Conservation (phyloP, 1,140 invertebrate genomes). For the Acromyrmex charruanus region DNA sequence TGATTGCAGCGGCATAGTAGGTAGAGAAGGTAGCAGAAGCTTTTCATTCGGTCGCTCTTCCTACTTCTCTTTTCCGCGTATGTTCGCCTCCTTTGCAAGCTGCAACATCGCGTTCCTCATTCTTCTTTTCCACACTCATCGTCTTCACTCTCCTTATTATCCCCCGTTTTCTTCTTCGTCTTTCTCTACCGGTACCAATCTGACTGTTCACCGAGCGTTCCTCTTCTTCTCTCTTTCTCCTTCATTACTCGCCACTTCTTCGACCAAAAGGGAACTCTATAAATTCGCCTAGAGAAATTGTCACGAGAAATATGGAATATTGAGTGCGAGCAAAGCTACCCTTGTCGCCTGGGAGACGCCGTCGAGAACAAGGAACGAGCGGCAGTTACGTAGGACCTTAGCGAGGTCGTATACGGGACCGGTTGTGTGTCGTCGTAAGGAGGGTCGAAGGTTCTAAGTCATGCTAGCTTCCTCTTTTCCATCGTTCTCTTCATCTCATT, state of each 20-base stretch:
- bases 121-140: conserved; percentile 68
- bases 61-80: conserved; percentile 14
- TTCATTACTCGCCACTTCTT: not conserved
- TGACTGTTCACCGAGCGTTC: not conserved
- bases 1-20: conserved; percentile 70
- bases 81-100: conserved; percentile 48
- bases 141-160: conserved; percentile 38
- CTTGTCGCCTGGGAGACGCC: conserved; percentile 18
- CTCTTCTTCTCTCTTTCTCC: conserved; percentile 33
- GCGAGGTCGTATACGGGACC: not conserved
- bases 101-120: conserved; percentile 57
- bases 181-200: conserved; percentile 4
- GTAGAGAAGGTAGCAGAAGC: conserved; percentile 64
- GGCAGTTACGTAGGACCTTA: conserved; percentile 4
- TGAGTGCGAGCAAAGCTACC: conserved; percentile 66
- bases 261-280: conserved; percentile 77
- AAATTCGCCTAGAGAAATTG: conserved; percentile 80
- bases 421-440: not conserved
- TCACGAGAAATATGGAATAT: conserved; percentile 80
- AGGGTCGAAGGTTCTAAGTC: conserved; percentile 55
- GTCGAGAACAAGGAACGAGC: conserved; percentile 31
- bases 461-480: not conserved
- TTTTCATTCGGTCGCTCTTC: conserved; percentile 70
- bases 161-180: conserved; percentile 15
- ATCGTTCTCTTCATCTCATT: not conserved